phyloP scores from a whole-genome alignment of 2,888 invertebrate genomes.

The Cecidostiba fungosa region DNA sequence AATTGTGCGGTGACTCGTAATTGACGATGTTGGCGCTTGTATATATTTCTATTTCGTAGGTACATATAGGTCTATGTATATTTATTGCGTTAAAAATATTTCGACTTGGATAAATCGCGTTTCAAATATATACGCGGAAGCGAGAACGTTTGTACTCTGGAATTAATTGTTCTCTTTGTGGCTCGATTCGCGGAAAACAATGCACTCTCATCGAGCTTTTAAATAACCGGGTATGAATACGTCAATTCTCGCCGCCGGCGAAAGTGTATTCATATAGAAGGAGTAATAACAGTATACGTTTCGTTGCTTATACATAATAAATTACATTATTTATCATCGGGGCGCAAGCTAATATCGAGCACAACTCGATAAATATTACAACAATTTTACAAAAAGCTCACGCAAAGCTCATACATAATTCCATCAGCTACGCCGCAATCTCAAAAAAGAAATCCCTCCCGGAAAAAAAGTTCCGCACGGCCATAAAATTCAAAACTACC shows the following conservation, averaged over 20 bases:
- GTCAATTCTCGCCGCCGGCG: neutral
- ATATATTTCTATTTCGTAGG: no score
- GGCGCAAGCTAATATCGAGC: no score
- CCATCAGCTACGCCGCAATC: neutral
- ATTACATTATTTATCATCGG: no score
- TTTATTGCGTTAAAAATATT: no score
- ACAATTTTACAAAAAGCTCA: neutral
- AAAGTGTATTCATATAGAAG: neutral
- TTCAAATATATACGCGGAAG: no score
- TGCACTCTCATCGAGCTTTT: neutral
- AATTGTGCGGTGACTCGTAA: neutral
- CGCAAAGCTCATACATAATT: neutral
- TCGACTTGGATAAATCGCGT: no score
- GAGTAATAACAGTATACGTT: neutral
- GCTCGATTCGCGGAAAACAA: neutral
- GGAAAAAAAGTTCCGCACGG: neutral
- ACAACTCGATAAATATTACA: no score
- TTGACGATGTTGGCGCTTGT: no score
- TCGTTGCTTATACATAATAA: no score
- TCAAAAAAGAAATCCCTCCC: neutral
- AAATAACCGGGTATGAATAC: neutral
- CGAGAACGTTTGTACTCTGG: no score
- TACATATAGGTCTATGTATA: no score
- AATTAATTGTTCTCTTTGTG: no score
- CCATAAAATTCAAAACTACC: conserved; percentile 5